phyloP scores from a whole-genome alignment of 2,888 invertebrate genomes.

The Lasioglossum morio region DNA sequence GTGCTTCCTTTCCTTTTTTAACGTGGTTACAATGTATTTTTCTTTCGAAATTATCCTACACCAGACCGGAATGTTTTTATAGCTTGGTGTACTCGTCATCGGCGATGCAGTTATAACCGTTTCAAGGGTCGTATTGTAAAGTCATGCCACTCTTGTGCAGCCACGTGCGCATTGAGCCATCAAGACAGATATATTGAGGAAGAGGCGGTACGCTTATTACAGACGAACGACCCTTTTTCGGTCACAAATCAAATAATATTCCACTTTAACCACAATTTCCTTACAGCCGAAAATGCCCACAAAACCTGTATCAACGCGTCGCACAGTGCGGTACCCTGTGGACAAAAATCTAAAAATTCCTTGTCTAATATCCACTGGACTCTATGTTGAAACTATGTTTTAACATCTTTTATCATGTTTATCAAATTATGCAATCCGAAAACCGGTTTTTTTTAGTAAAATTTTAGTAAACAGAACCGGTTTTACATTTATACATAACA shows the following conservation, averaged over 20 bases:
- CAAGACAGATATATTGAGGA: conserved; percentile 80
- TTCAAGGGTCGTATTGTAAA: conserved; percentile 58
- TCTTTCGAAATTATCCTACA: conserved; percentile 32
- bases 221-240: conserved; percentile 71
- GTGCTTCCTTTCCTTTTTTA: neutral
- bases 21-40: conserved; percentile 25
- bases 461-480: too few relatives aligned
- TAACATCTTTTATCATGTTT: too few relatives aligned
- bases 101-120: conserved; percentile 55
- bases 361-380: too few relatives aligned
- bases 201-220: conserved; percentile 80
- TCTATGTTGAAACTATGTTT: too few relatives aligned
- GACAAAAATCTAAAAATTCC: too few relatives aligned
- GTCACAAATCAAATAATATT: conserved; percentile 81
- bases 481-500: too few relatives aligned
- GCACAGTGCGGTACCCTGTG: too few relatives aligned
- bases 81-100: conserved; percentile 49
- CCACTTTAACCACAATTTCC: conserved; percentile 60
- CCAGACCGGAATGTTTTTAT: conserved; percentile 53
- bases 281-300: neutral
- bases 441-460: too few relatives aligned
- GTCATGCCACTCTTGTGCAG: conserved; percentile 54
- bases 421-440: too few relatives aligned
- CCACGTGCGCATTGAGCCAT: conserved; percentile 68
- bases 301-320: neutral